Percentiles rank a stretch among this genome's conserved stretches.
Conservation (phyloP, 2,888 invertebrate species). For the Norana najaformis region DNA sequence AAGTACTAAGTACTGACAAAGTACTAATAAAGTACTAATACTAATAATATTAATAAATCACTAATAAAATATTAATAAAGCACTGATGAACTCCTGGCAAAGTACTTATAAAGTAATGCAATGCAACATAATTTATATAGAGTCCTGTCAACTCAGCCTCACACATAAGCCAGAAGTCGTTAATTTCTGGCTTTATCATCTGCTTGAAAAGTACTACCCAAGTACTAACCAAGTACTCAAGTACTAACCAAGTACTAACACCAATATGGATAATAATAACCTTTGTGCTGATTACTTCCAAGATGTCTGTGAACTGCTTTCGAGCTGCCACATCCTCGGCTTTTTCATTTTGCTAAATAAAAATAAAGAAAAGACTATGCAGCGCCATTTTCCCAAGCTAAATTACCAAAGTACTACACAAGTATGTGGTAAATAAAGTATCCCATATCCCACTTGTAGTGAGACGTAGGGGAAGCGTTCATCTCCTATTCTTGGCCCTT, state of each 20-base stretch:
- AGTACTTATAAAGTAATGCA: neutral
- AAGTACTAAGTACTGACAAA: too few species aligned
- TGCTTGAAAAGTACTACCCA: too few species aligned
- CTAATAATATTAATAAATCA: too few species aligned
- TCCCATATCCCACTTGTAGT: too few species aligned
- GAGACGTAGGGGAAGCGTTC: too few species aligned
- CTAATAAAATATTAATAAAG: too few species aligned
- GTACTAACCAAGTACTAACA: neutral
- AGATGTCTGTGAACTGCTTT: slow-evolving; percentile 82
- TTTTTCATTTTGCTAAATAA: slow-evolving; percentile 76
- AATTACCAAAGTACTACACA: too few species aligned
- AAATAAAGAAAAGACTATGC: neutral
- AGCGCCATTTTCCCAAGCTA: neutral
- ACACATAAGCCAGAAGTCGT: neutral
- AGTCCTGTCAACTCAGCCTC: neutral
- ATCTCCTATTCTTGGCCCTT: too few species aligned
- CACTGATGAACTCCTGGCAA: too few species aligned
- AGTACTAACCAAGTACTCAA: neutral
- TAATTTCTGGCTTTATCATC: neutral
- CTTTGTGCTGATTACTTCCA: slow-evolving; percentile 68
- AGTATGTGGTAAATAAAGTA: too few species aligned
- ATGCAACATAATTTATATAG: neutral
- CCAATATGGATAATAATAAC: neutral
- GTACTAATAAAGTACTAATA: too few species aligned
- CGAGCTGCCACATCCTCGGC: slow-evolving; percentile 85